A percentile compares a stretch with the other conserved stretches of the same genome.
These are phyloP conservation scores for Pao palembangensis DNA, from an alignment of 2,113 vertebrate genomes.

Conservation along the genomic window DNA sequence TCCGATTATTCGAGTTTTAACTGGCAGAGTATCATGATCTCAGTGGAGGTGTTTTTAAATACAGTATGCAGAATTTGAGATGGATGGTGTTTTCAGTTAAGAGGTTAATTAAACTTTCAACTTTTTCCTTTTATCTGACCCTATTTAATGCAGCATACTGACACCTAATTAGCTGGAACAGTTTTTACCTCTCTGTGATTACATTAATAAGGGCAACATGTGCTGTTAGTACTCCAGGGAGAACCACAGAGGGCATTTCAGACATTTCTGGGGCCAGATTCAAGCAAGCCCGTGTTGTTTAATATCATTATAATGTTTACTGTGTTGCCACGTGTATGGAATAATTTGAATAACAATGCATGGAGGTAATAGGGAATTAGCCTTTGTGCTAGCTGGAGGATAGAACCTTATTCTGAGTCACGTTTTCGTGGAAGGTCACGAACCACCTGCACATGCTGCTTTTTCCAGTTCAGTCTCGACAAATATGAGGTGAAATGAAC, in stretches of 20 bases:
- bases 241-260: slow-evolving; percentile 12
- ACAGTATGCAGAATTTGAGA: too few species aligned
- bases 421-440: background rate
- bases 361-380: slow-evolving; percentile 6
- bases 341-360: slow-evolving; percentile 4
- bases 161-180: background rate
- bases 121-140: background rate
- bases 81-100: too few species aligned
- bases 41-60: too few species aligned
- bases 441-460: background rate
- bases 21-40: too few species aligned
- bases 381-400: slow-evolving; percentile 8
- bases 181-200: background rate
- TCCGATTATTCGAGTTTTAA: too few species aligned
- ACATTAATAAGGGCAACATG: slow-evolving; percentile 6
- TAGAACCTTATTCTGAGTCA: slow-evolving; percentile 8
- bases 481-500: too few species aligned
- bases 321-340: background rate
- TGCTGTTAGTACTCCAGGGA: slow-evolving; percentile 3
- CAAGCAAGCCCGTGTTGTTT: slow-evolving; percentile 10
- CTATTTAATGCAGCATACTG: background rate
- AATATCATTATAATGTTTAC: background rate
- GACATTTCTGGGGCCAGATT: background rate
- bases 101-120: too few species aligned
- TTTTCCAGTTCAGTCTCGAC: too few species aligned